These are phyloP conservation scores for Gavia stellata DNA, from an alignment of 2,113 vertebrate genomes.

Conservation along the genomic window DNA sequence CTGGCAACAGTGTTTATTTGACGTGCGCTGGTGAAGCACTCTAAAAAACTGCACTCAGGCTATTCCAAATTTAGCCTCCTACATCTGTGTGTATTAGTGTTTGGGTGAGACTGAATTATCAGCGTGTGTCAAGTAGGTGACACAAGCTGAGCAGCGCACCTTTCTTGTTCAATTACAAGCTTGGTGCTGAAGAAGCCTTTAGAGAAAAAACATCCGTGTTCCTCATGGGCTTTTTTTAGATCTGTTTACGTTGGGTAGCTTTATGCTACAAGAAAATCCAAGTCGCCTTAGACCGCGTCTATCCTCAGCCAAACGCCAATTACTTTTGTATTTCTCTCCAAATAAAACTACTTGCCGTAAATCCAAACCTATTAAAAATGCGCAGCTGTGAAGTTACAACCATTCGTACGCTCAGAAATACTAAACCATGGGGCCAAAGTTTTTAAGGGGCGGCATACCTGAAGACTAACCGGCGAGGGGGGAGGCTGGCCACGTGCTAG, in stretches of 20 bases:
- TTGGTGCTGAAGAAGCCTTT: background rate
- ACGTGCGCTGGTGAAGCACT: background rate
- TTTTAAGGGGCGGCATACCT: background rate
- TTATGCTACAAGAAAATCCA: constrained; percentile 10
- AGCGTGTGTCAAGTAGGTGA: background rate
- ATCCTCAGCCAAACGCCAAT: constrained; percentile 18
- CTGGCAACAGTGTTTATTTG: constrained; percentile 46
- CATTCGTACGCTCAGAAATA: background rate
- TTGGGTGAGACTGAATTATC: constrained; percentile 6
- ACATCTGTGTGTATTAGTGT: background rate
- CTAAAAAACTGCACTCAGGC: background rate
- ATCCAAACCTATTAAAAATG: constrained; percentile 4
- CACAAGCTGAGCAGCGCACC: background rate
- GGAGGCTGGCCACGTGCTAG: background rate
- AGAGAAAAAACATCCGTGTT: background rate
- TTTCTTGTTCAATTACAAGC: background rate
- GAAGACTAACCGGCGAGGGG: accelerated
- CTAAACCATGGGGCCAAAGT: accelerated
- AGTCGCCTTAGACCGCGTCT: background rate
- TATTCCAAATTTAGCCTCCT: constrained; percentile 8
- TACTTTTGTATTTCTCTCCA: constrained; percentile 42
- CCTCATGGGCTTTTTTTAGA: background rate
- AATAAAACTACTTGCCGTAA: background rate
- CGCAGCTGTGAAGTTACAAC: constrained; percentile 17
- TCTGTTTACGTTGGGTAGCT: background rate